These are phyloP conservation scores for Atopsyche davidsoni DNA, from an alignment of 1,140 invertebrate genomes.

Conservation along the genomic window DNA sequence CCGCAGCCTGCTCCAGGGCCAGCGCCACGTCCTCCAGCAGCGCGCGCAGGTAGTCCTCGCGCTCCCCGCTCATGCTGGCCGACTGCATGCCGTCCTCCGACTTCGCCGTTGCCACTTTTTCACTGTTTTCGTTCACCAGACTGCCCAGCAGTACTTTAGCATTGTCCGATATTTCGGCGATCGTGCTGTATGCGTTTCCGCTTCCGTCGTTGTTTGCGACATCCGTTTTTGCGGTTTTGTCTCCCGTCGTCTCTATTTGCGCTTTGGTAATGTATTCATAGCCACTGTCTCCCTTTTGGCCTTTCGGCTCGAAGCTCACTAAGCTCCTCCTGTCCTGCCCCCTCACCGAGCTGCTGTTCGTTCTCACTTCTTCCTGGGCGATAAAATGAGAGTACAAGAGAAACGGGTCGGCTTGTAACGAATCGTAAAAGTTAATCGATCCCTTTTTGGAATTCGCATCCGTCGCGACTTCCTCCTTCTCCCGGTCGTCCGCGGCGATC, in stretches of 20 bases:
- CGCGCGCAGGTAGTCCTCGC: slow-evolving; percentile 24
- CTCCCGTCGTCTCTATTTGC: neutral
- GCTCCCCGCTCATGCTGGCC: slow-evolving; percentile 12
- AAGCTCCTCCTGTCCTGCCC: neutral
- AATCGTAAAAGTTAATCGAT: slow-evolving; percentile 20
- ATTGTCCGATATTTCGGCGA: slow-evolving; percentile 11
- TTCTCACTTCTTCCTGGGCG: slow-evolving; percentile 24
- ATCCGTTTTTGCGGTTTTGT: neutral
- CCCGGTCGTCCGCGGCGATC: slow-evolving; percentile 11
- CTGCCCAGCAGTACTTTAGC: slow-evolving; percentile 6
- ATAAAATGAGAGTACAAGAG: slow-evolving; percentile 29
- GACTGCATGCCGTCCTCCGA: slow-evolving; percentile 5
- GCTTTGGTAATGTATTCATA: neutral
- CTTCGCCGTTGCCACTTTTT: slow-evolving; percentile 6
- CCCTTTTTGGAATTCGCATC: slow-evolving; percentile 6
- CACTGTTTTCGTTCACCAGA: neutral
- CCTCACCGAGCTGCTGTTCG: slow-evolving; percentile 3
- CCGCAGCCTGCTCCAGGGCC: slow-evolving; percentile 26
- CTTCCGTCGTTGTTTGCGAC: neutral
- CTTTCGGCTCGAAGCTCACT: neutral
- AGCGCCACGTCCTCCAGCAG: slow-evolving; percentile 25
- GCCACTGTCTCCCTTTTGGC: neutral
- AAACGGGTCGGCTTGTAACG: slow-evolving; percentile 27
- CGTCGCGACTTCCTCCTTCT: slow-evolving; percentile 2
- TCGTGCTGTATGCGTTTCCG: slow-evolving; percentile 7